Conservation (phyloP, 2,888 invertebrate genomes). For the Megalurothrips usitatus region DNA sequence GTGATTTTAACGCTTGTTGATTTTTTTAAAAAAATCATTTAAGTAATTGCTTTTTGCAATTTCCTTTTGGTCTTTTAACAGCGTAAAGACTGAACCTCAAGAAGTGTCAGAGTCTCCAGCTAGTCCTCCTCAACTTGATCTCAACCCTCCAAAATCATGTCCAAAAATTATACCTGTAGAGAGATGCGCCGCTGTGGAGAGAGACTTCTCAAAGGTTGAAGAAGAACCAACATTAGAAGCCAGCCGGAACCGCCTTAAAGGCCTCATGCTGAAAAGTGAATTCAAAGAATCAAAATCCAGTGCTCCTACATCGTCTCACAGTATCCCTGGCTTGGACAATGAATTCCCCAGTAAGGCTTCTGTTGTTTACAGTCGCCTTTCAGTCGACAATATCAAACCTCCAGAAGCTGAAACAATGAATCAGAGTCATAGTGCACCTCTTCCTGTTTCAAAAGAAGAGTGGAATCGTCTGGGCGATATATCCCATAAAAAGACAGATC, state of each 20-base stretch:
- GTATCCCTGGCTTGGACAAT: not conserved
- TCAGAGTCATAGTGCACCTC: not conserved
- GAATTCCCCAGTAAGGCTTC: not conserved
- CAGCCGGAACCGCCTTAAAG: not conserved
- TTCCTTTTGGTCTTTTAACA: not conserved
- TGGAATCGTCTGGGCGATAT: not conserved
- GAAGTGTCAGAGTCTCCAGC: not conserved
- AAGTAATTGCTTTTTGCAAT: not conserved
- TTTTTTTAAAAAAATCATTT: not conserved
- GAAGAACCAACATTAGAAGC: not conserved
- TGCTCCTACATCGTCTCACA: not conserved
- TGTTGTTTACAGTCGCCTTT: not conserved
- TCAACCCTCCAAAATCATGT: not conserved
- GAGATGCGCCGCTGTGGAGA: slow-evolving; percentile 1
- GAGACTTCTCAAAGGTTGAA: not conserved
- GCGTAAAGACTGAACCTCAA: not conserved
- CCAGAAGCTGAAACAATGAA: not conserved
- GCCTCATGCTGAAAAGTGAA: not conserved
- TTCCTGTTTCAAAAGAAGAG: not conserved
- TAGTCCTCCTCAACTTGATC: slow-evolving; percentile 1
- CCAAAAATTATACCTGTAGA: slow-evolving; percentile 1
- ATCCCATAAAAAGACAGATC: not conserved
- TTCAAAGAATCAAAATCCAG: not conserved
- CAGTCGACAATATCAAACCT: not conserved
- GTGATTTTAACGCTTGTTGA: not conserved